Conservation (phyloP, 2,888 invertebrate species). For the Drosophila austrosaltans region DNA sequence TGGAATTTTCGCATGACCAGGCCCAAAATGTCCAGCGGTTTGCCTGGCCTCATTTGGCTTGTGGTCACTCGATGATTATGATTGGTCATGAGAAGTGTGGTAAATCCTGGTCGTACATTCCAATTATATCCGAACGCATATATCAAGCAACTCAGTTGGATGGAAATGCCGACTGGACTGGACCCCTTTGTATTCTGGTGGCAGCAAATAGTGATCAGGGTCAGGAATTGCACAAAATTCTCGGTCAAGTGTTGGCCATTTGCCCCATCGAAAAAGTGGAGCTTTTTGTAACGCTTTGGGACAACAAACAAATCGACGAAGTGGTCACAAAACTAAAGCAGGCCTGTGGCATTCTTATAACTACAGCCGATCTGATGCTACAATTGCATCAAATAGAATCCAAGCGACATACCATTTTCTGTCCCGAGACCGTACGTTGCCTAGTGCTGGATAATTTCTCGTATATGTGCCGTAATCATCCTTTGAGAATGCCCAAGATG, state of each 20-base stretch:
- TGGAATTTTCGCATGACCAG: not conserved
- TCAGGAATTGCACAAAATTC: constrained; percentile 6
- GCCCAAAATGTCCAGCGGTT: constrained; percentile 41
- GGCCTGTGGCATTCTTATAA: constrained; percentile 44
- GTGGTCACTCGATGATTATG: constrained; percentile 38
- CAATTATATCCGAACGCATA: constrained; percentile 40
- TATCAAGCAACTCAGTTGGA: not conserved
- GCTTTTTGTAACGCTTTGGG: constrained; percentile 24
- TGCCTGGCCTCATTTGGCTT: constrained; percentile 50
- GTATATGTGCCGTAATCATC: not conserved
- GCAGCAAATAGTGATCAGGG: constrained; percentile 25
- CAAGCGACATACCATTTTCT: not conserved
- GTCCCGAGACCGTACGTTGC: constrained; percentile 15
- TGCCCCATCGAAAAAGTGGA: not conserved
- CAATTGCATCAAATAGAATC: constrained; percentile 2
- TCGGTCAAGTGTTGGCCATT: not conserved
- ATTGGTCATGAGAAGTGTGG: constrained; percentile 45
- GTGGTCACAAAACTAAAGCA: not conserved
- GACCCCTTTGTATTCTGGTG: constrained; percentile 48
- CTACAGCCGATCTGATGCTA: constrained; percentile 36
- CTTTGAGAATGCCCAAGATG: not conserved
- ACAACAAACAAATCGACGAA: not conserved
- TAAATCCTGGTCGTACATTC: constrained; percentile 57
- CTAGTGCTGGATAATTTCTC: constrained; percentile 49
- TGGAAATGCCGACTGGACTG: not conserved